These are phyloP conservation scores for Atta colombica DNA, from an alignment of 1,140 invertebrate species.

Conservation along the genomic window DNA sequence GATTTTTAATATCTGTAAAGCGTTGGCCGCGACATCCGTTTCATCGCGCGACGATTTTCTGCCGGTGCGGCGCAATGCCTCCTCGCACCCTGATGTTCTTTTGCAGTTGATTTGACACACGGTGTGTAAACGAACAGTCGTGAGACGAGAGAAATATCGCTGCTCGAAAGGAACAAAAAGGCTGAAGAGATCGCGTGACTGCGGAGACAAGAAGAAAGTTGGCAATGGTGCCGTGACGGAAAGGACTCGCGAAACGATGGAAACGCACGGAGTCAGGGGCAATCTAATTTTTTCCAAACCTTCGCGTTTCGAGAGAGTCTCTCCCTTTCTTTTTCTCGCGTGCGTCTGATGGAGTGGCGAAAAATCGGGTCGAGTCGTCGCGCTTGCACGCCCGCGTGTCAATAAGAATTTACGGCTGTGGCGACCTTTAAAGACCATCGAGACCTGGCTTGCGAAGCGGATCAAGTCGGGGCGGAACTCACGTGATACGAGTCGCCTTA, in stretches of 20 bases:
- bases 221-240: neutral
- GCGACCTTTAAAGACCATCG: slow-evolving; percentile 74
- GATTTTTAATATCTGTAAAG: slow-evolving; percentile 72
- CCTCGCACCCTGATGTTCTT: slow-evolving; percentile 28
- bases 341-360: slow-evolving; percentile 7
- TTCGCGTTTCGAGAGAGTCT: slow-evolving; percentile 1
- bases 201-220: slow-evolving; percentile 30
- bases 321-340: neutral
- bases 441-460: slow-evolving; percentile 20
- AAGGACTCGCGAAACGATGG: slow-evolving; percentile 44
- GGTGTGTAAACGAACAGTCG: slow-evolving; percentile 61
- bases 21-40: slow-evolving; percentile 55
- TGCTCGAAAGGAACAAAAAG: neutral
- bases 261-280: neutral
- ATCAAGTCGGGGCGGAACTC: slow-evolving; percentile 38
- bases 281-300: slow-evolving; percentile 51
- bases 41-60: slow-evolving; percentile 50
- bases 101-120: slow-evolving; percentile 45
- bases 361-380: slow-evolving; percentile 34
- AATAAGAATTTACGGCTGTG: slow-evolving; percentile 71
- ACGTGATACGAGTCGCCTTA: slow-evolving; percentile 13
- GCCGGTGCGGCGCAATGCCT: neutral
- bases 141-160: slow-evolving; percentile 66
- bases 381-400: slow-evolving; percentile 25
- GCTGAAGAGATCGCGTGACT: slow-evolving; percentile 23